Conservation (phyloP, 1,140 invertebrate genomes). For the Lasaia peninsularis region DNA sequence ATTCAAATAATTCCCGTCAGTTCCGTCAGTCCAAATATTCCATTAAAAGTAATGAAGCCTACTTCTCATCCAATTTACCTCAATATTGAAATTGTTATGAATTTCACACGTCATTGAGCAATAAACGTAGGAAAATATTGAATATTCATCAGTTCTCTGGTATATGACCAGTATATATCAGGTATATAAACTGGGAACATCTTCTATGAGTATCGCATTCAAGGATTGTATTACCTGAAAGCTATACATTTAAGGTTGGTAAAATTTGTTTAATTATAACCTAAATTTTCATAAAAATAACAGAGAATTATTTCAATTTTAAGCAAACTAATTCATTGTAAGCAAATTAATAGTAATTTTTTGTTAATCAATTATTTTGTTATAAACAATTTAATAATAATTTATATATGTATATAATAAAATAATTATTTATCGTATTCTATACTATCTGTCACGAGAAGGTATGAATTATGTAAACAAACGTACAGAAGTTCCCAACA, state of each 20-base stretch:
- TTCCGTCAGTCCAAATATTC: not conserved
- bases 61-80: not conserved
- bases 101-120: constrained; percentile 37
- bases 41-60: not conserved
- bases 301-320: too few species aligned
- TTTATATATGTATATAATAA: too few species aligned
- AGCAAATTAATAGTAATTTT: too few species aligned
- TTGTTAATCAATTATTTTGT: too few species aligned
- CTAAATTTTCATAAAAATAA: too few species aligned
- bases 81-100: constrained; percentile 20
- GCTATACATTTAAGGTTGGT: not conserved
- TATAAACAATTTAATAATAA: not conserved
- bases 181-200: constrained; percentile 36
- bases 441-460: too few species aligned
- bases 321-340: too few species aligned
- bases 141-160: constrained; percentile 39
- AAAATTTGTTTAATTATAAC: not conserved
- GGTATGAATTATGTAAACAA: too few species aligned
- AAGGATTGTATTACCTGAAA: constrained; percentile 24
- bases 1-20: not conserved
- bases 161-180: not conserved
- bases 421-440: too few species aligned
- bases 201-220: not conserved
- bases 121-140: constrained; percentile 35
- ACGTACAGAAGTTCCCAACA: too few species aligned